Evolutionary conservation across 1,140 invertebrate species (phyloP), one percentile per base, ranked within the genome.

Genomic region (Zelostemma sp.): DNA sequence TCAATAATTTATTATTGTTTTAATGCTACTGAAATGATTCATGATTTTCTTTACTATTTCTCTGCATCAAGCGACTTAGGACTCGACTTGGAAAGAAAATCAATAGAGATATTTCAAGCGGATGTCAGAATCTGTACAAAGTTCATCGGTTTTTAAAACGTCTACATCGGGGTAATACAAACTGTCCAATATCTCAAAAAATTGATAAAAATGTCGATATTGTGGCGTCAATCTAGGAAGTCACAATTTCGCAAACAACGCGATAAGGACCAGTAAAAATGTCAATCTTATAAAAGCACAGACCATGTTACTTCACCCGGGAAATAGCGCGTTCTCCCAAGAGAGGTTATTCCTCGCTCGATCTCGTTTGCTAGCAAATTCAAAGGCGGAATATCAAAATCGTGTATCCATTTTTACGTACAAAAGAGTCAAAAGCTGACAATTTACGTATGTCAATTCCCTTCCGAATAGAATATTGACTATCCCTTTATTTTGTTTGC

Each of bases 301-400:
- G 73, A 69, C 55, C 12, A 70, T 73, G 61, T 64, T 80, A 62
- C 68, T 75, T 71, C 73, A 76, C 38, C 70, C 72, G 59, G 53
- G 51, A 49, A 72, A 69, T 57, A 68, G 68, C 38, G 53, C 63
- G 28, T 72, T 75, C 46, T 54, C 58, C 17, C 68, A 57, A 41
- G 67, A 66, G 56, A 66, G 45, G 38, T 57, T 64, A 72, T 54
- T 62, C 67, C 46, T 66, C 66, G 49, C 54, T 77, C 56, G 60
- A 68, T 68, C 56, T 79, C 47, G 59, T 75, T 60, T 73, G 62
- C 60, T 35, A 65, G 35, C 63, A 77, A 64, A 41, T 76, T 56
- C 75, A 65, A 56, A 68, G 64, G 50, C 70, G 60, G 31, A 72
- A 75, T 51, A 69, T 79, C 49, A 74, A 66, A 66, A 70, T 68